A percentile compares a stretch with the other conserved stretches of the same genome.
Conservation (phyloP, 64 coral and sea anemone genomes). For the Astreopora myriophthalma region DNA sequence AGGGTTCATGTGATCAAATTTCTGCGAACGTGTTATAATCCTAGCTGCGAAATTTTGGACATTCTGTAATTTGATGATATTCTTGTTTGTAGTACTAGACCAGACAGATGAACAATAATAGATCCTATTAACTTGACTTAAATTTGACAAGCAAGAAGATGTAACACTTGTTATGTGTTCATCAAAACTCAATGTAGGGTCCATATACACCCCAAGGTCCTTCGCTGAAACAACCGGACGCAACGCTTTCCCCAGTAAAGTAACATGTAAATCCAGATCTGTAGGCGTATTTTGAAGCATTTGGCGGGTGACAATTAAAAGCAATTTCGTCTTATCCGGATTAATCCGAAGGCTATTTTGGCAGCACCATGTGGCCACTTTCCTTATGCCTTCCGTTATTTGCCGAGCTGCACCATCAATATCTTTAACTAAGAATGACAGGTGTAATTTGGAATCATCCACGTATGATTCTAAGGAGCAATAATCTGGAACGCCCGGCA, state of each 20-base stretch:
- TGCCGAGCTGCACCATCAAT: not conserved
- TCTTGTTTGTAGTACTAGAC: constrained; percentile 43
- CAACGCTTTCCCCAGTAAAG: constrained; percentile 48
- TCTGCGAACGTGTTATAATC: constrained; percentile 8
- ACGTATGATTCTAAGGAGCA: constrained; percentile 12
- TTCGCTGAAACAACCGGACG: constrained; percentile 23
- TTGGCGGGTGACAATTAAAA: constrained; percentile 55
- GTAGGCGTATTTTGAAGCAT: constrained; percentile 26
- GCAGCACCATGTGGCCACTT: constrained; percentile 20
- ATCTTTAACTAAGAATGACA: constrained; percentile 33
- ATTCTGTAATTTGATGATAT: constrained; percentile 44
- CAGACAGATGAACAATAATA: not conserved
- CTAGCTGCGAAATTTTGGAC: constrained; percentile 57
- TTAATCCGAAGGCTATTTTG: constrained; percentile 29
- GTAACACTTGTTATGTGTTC: constrained; percentile 35
- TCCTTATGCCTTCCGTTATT: constrained; percentile 12
- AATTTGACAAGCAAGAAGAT: constrained; percentile 33
- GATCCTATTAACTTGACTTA: constrained; percentile 12
- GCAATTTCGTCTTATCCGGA: constrained; percentile 55
- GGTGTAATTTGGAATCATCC: constrained; percentile 46
- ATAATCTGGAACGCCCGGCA: constrained; percentile 1
- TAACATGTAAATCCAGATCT: not conserved
- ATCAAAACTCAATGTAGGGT: constrained; percentile 31
- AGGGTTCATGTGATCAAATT: constrained; percentile 37
- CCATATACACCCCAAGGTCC: constrained; percentile 42